Evolutionary conservation across 2,888 invertebrate genomes (phyloP).

Genomic region (Drosophila fulvimacula): DNA sequence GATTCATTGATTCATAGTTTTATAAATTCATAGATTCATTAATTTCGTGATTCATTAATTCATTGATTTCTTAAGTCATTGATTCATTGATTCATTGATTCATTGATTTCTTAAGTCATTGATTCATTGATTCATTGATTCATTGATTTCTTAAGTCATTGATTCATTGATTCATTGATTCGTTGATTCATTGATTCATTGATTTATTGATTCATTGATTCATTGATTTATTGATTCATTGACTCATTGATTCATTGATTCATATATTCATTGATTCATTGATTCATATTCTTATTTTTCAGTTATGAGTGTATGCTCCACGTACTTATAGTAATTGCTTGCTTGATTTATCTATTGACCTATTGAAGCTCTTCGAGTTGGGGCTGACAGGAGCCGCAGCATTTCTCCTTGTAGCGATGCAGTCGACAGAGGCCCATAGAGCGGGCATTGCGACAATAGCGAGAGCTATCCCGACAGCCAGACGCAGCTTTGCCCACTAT

Average conservation of each 20-base stretch:
- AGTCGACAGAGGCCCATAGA: constrained; percentile 95
- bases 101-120: neutral
- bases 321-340: constrained; percentile 67
- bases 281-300: constrained; percentile 6
- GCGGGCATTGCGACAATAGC: constrained; percentile 94
- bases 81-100: neutral
- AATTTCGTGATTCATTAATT: neutral
- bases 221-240: neutral
- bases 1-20: neutral
- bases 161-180: neutral
- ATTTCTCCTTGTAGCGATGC: constrained; percentile 92
- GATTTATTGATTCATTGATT: neutral
- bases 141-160: neutral
- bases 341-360: constrained; percentile 15
- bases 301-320: constrained; percentile 25
- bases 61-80: neutral
- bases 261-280: neutral
- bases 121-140: neutral
- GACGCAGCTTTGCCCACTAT: constrained; percentile 39
- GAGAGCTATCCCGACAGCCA: constrained; percentile 91
- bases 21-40: neutral
- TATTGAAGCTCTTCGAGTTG: constrained; percentile 56
- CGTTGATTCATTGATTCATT: neutral
- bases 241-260: neutral
- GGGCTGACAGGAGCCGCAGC: constrained; percentile 92